These are phyloP conservation scores for Oligia strigilis DNA, from an alignment of 2,888 invertebrate species.

Conservation along the genomic window DNA sequence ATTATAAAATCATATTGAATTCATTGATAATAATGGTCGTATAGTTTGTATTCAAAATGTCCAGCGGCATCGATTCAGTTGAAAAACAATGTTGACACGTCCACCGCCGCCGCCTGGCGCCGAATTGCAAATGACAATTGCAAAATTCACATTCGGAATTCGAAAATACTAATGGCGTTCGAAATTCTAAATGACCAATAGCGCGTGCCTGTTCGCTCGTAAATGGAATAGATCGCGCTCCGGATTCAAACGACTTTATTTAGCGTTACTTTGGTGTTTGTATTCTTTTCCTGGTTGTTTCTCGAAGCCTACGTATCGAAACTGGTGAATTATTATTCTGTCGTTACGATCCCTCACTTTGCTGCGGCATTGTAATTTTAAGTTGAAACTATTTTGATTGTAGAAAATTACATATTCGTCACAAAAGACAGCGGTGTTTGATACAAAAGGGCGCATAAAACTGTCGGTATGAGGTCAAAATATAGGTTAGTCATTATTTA, in stretches of 20 bases:
- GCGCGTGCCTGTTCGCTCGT: conserved; percentile 75
- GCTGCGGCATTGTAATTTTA: conserved; percentile 33
- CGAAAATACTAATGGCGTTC: conserved; percentile 82
- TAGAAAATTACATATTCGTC: conserved; percentile 66
- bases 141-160: conserved; percentile 84
- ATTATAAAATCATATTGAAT: conserved; percentile 80
- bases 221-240: conserved; percentile 77
- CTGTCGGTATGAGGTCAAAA: conserved; percentile 81
- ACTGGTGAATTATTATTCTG: conserved; percentile 49
- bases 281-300: conserved; percentile 60
- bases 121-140: conserved; percentile 86
- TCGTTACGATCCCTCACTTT: conserved; percentile 14
- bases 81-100: conserved; percentile 84
- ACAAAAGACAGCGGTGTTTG: conserved; percentile 71
- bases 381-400: conserved; percentile 54
- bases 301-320: conserved; percentile 42
- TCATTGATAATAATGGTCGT: conserved; percentile 73
- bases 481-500: conserved; percentile 82
- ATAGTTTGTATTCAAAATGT: conserved; percentile 86
- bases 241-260: conserved; percentile 77
- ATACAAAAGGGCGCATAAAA: conserved; percentile 73
- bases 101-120: conserved; percentile 82
- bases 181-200: conserved; percentile 80
- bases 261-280: conserved; percentile 54
- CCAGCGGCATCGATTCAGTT: conserved; percentile 75